Evolutionary conservation across 1,140 invertebrate species (phyloP).

Genomic region (Orchesella cincta): DNA sequence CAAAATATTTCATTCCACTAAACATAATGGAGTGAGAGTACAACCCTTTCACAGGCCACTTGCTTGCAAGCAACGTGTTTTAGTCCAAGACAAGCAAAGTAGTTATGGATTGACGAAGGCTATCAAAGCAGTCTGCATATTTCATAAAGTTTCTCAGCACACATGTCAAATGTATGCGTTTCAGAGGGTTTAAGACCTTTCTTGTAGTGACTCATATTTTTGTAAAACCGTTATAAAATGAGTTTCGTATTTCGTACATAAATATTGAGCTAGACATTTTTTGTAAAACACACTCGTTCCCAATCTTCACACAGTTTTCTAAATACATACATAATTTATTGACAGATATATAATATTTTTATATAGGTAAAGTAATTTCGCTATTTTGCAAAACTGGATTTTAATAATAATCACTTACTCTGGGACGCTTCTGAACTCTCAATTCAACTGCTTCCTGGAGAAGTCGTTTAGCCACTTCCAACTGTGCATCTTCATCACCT

Average conservation of each 20-base stretch:
- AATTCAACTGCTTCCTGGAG: slow-evolving; percentile 24
- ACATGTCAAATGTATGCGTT: too few species aligned
- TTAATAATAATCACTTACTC: slow-evolving; percentile 27
- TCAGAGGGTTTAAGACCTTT: too few species aligned
- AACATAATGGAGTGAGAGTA: not conserved
- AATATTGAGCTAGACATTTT: too few species aligned
- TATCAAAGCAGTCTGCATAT: too few species aligned
- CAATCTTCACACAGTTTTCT: not conserved
- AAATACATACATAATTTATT: not conserved
- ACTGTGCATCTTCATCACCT: slow-evolving; percentile 73
- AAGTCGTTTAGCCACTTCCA: slow-evolving; percentile 25
- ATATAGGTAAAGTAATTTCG: not conserved
- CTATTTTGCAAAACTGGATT: not conserved
- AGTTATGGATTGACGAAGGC: too few species aligned
- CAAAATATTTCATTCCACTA: not conserved
- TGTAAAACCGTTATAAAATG: too few species aligned
- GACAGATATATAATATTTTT: not conserved
- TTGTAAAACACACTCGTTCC: too few species aligned
- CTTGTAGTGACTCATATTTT: too few species aligned
- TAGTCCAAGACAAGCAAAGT: too few species aligned
- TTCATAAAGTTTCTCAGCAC: too few species aligned
- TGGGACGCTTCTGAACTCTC: not conserved
- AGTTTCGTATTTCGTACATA: too few species aligned
- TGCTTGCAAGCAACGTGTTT: too few species aligned
- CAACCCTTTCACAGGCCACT: not conserved